phyloP scores from a whole-genome alignment of 92 coral and sea anemone species.

The Blastomussa wellsi region DNA sequence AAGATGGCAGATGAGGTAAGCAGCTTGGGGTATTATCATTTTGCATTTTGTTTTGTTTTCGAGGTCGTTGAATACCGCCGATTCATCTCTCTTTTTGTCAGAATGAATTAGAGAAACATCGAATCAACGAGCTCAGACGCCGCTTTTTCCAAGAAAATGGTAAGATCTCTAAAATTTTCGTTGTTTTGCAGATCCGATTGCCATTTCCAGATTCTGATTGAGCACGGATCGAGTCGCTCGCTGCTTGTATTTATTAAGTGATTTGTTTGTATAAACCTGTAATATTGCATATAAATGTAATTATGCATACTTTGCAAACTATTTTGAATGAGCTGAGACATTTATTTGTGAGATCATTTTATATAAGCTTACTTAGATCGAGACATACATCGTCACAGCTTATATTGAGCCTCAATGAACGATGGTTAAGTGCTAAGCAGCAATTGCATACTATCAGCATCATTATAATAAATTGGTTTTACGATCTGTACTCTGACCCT shows the following conservation, averaged over 20 bases:
- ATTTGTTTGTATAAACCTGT: neutral
- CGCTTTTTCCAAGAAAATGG: slow-evolving; percentile 79
- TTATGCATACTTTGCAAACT: neutral
- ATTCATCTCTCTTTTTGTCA: slow-evolving; percentile 30
- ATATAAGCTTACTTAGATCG: neutral
- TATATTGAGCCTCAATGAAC: too few relatives aligned
- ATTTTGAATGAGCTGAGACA: neutral
- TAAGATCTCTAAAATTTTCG: slow-evolving; percentile 13
- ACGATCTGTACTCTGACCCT: neutral
- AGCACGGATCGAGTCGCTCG: too few relatives aligned
- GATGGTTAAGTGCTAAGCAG: neutral
- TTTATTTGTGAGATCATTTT: neutral
- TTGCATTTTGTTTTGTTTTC: slow-evolving; percentile 28
- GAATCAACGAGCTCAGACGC: slow-evolving; percentile 56
- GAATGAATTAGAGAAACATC: slow-evolving; percentile 55
- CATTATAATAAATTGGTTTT: neutral
- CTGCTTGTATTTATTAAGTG: too few relatives aligned
- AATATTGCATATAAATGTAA: neutral
- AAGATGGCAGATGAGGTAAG: slow-evolving; percentile 71
- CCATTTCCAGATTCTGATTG: too few relatives aligned
- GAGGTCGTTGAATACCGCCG: neutral
- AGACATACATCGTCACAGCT: too few relatives aligned
- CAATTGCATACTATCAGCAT: neutral
- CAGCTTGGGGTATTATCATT: neutral
- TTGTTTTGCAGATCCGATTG: neutral